Conservation (phyloP, 2,888 invertebrate genomes). For the Limnephilus marmoratus region DNA sequence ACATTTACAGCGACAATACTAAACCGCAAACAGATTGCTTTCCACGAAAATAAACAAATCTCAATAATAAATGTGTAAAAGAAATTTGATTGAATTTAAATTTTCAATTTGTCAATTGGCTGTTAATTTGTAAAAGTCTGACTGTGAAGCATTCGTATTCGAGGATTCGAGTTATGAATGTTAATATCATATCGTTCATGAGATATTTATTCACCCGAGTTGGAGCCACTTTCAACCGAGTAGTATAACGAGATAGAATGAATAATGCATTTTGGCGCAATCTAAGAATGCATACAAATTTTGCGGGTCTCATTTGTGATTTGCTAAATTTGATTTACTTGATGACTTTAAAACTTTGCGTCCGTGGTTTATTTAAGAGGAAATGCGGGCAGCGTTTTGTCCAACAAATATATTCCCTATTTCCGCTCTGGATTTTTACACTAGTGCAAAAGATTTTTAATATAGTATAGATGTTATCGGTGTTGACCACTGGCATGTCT, state of each 20-base stretch:
- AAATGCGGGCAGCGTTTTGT: too few relatives aligned
- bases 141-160: not conserved
- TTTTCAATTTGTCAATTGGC: not conserved
- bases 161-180: not conserved
- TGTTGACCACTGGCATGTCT: too few relatives aligned
- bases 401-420: too few relatives aligned
- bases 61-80: not conserved
- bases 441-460: too few relatives aligned
- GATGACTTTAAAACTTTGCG: not conserved
- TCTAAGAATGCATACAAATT: slow-evolving; percentile 34
- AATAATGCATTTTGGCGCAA: slow-evolving; percentile 28
- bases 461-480: too few relatives aligned
- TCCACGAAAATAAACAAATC: not conserved
- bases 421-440: too few relatives aligned
- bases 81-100: not conserved
- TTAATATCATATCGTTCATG: not conserved
- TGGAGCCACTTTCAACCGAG: not conserved
- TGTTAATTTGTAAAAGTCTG: not conserved
- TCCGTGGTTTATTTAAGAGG: not conserved
- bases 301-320: not conserved
- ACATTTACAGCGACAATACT: not conserved
- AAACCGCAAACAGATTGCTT: not conserved
- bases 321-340: not conserved
- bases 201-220: slow-evolving; percentile 19
- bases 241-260: not conserved